Conservation (phyloP, 2,113 vertebrate genomes). For the Orthonyx spaldingii region DNA sequence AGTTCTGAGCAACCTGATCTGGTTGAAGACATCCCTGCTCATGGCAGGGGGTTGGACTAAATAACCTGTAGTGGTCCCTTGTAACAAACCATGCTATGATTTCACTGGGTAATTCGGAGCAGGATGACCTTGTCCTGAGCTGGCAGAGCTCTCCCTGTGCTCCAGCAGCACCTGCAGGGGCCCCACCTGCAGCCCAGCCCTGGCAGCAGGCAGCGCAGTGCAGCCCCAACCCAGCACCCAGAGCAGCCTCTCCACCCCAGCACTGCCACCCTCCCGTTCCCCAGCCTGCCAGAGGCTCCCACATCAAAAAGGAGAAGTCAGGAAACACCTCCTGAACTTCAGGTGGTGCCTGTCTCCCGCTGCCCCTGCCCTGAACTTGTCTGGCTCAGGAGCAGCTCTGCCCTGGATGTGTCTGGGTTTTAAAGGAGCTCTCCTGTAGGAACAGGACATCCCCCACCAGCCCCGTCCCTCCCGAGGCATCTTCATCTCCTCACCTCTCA, state of each 20-base stretch:
- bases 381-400: background rate
- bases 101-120: background rate
- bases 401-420: background rate
- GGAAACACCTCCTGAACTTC: background rate
- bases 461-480: background rate
- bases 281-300: background rate
- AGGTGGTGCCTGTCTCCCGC: background rate
- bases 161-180: background rate
- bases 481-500: background rate
- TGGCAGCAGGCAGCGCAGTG: background rate
- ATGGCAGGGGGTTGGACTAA: background rate
- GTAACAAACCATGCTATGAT: background rate
- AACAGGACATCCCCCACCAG: background rate
- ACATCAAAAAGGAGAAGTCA: background rate
- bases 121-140: background rate
- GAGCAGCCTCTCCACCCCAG: background rate
- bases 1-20: background rate
- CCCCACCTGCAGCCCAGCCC: background rate
- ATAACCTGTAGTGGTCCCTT: background rate
- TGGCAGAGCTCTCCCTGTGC: background rate
- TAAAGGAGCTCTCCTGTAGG: background rate
- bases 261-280: background rate
- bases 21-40: background rate
- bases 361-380: background rate
- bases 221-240: background rate